Evolutionary conservation across 2,113 vertebrate genomes (phyloP).

Genomic region (Cynopterus brachyotis): DNA sequence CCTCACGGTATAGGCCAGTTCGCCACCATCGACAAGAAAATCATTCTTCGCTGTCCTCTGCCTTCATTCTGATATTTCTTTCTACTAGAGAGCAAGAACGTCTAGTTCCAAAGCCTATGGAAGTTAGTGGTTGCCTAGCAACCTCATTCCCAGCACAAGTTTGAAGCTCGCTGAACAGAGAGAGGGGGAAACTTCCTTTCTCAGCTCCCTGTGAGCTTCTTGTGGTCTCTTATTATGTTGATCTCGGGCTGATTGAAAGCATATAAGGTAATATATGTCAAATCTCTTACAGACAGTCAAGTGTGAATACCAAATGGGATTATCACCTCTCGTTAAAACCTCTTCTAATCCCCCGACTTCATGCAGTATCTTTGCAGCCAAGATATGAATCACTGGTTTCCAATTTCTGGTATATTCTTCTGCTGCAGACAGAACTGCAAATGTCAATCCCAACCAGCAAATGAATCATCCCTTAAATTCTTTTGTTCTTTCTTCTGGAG

Average conservation of each 20-base stretch:
- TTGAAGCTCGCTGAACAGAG: constrained; percentile 14
- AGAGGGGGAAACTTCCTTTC: not conserved
- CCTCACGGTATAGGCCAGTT: not conserved
- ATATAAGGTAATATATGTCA: not conserved
- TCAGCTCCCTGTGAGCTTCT: not conserved
- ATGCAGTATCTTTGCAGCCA: constrained; percentile 6
- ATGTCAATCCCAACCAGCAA: constrained; percentile 42
- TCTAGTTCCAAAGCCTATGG: constrained; percentile 24
- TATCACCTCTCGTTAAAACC: constrained; percentile 54
- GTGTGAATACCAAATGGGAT: constrained; percentile 31
- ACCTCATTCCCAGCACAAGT: constrained; percentile 54
- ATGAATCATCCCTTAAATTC: not conserved
- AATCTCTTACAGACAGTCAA: constrained; percentile 30
- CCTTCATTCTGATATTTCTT: constrained; percentile 30
- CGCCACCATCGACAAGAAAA: not conserved
- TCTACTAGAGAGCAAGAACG: constrained; percentile 6
- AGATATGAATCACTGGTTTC: constrained; percentile 53
- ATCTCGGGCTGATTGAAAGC: constrained; percentile 38
- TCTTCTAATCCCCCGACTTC: constrained; percentile 3
- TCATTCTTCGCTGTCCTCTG: not conserved
- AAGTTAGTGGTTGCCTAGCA: constrained; percentile 72
- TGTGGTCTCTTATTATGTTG: constrained; percentile 47
- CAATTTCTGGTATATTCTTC: constrained; percentile 52
- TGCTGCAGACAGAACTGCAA: constrained; percentile 44
- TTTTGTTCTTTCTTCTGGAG: constrained; percentile 30